Base-by-base conservation (phyloP, 2,797 vertebrate genomes). In the Diplodus puntazzo region DNA sequence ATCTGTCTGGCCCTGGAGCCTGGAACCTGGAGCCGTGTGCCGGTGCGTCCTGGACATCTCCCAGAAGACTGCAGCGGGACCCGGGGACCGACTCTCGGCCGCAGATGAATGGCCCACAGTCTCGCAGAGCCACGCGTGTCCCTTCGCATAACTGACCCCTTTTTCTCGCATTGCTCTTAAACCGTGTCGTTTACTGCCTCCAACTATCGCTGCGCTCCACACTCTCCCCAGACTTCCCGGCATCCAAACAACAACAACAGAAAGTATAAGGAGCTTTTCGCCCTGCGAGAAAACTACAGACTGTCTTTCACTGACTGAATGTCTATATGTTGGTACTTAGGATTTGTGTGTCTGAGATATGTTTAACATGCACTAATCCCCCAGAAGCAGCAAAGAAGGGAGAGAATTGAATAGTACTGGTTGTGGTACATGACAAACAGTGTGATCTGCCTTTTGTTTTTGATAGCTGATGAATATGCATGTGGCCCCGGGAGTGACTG, bases 1-100 rank as follows among this genome's bases (percentile, higher is more conserved):
- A 86, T 95, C 94, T 95, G 95, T 95, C 94, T 95, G 94, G 92
- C 83, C 90, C 89, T 81, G 88, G 82, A 92, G 78, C 50, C 86
- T 79, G 86, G 88, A 87, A 85, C 88, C 84, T 73, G 83, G 82
- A 91, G 86, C 86, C 60, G 63, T 81, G 82, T 9, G 79, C 79
- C 48, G 71, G 70, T 78, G 82, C 85, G 85, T 81, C 79, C 84
- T 92, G 91, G 87, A 89, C 85, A 73, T 82, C 75, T 66, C 81
- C 88, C 91, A 92, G 84, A 80, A 77, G 76, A 83, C 76, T 77
- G 73, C 12, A 73, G 86, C 80, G 60, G 66, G 82, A 90, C 75
- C 69, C 6, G 55, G 67, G 81, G 68, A 88, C 16, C 10, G 21
- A 82, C 48, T 81, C 77, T 79, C 77, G 27, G 64, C n/a, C 71